Evolutionary conservation across 2,797 vertebrate species (phyloP).

Genomic region (Sebastes iracundus): DNA sequence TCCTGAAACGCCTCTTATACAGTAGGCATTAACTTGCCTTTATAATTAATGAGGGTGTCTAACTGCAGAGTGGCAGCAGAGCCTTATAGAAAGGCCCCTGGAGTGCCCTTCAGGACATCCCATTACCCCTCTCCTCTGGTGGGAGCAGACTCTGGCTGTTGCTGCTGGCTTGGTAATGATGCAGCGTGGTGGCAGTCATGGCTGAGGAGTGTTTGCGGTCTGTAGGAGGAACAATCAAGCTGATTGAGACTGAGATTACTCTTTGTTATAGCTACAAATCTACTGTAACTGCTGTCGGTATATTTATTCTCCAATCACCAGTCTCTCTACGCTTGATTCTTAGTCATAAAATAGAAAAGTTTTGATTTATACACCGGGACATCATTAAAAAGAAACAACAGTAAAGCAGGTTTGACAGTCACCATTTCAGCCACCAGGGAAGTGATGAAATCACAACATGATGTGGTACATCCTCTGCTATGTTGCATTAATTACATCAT

Average conservation of each 20-base stretch:
- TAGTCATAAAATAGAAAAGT: not conserved
- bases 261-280: not conserved
- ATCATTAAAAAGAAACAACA: slow-evolving; percentile 19
- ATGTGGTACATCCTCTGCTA: slow-evolving; percentile 27
- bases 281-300: not conserved
- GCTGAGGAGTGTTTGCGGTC: slow-evolving; percentile 2
- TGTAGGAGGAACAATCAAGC: not conserved
- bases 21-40: slow-evolving; percentile 64
- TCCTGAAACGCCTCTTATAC: slow-evolving; percentile 53
- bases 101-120: slow-evolving; percentile 66
- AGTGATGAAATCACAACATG: slow-evolving; percentile 16
- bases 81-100: slow-evolving; percentile 60
- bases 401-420: slow-evolving; percentile 19
- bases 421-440: slow-evolving; percentile 5
- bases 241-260: not conserved
- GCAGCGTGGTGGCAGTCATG: slow-evolving; percentile 8
- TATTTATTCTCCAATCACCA: not conserved
- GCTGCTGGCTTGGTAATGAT: slow-evolving; percentile 29
- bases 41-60: slow-evolving; percentile 76
- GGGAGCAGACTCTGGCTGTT: not conserved
- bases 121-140: slow-evolving; percentile 32
- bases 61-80: slow-evolving; percentile 57
- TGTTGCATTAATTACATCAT: slow-evolving; percentile 46
- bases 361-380: not conserved
- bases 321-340: not conserved